These are phyloP conservation scores for Malthinus flaveolus DNA, from an alignment of 2,888 invertebrate genomes.

Conservation along the genomic window DNA sequence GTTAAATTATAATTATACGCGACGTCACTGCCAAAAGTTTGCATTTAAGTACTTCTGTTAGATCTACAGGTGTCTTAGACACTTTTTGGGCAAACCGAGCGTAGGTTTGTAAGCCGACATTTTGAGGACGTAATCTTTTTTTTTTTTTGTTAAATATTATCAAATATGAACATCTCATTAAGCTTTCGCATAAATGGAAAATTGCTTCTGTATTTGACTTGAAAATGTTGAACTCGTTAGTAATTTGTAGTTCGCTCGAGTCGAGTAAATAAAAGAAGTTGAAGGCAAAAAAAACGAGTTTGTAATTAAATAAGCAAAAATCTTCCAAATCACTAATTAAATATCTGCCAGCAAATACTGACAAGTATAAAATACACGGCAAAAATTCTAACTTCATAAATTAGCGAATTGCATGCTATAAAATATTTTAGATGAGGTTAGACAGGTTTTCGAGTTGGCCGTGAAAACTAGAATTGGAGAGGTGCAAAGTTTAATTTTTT, in stretches of 20 bases:
- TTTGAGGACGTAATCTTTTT: background rate
- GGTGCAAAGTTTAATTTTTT: slow-evolving; percentile 25
- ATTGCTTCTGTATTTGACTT: too few species aligned
- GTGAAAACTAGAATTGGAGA: slow-evolving; percentile 25
- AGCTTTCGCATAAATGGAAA: too few species aligned
- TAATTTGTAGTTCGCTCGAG: slow-evolving; percentile 7
- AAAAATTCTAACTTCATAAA: slow-evolving; percentile 18
- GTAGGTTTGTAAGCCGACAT: slow-evolving; percentile 9
- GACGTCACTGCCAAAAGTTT: slow-evolving; percentile 33
- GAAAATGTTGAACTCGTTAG: too few species aligned
- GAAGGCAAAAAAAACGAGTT: slow-evolving; percentile 4
- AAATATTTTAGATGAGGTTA: slow-evolving; percentile 29
- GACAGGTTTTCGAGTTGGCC: slow-evolving; percentile 28
- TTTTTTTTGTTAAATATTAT: background rate
- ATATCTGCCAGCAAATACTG: slow-evolving; percentile 10
- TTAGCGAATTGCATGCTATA: slow-evolving; percentile 27
- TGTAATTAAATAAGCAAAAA: slow-evolving; percentile 17
- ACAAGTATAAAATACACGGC: slow-evolving; percentile 13
- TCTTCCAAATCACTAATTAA: slow-evolving; percentile 14
- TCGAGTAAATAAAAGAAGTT: slow-evolving; percentile 6
- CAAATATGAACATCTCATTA: too few species aligned
- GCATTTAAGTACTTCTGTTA: slow-evolving; percentile 25
- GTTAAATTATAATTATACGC: slow-evolving; percentile 24
- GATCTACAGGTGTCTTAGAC: slow-evolving; percentile 26
- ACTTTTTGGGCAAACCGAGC: background rate